phyloP scores from a whole-genome alignment of 1,140 invertebrate species.

The Elymnias hypermnestra region DNA sequence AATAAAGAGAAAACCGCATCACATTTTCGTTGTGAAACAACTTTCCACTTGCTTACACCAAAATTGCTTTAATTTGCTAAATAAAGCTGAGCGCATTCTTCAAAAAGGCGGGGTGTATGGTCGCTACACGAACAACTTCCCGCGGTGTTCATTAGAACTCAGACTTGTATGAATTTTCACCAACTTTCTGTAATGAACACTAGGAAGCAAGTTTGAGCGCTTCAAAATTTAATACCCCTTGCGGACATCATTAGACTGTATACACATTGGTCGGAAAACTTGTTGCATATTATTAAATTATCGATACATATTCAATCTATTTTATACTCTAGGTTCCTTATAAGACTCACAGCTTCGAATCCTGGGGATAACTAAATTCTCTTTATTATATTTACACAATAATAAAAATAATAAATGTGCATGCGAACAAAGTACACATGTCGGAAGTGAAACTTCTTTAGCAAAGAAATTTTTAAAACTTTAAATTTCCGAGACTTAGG shows the following conservation, averaged over 20 bases:
- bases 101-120: conserved; percentile 44
- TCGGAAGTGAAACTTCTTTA: no score
- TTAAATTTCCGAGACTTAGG: no score
- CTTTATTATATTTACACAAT: no score
- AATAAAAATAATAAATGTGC: no score
- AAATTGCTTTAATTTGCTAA: conserved; percentile 32
- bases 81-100: conserved; percentile 27
- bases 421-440: no score
- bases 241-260: conserved; percentile 28
- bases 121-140: conserved; percentile 45
- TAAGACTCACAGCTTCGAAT: no score
- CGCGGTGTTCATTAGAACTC: conserved; percentile 72
- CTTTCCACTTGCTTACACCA: conserved; percentile 15
- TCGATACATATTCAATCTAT: no score
- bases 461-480: no score
- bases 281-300: no score
- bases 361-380: no score
- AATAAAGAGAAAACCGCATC: conserved; percentile 7
- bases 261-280: no score
- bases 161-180: conserved; percentile 68
- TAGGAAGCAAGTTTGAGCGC: conserved; percentile 67
- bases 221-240: conserved; percentile 68
- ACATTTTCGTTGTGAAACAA: conserved; percentile 9
- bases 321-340: no score
- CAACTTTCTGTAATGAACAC: conserved; percentile 73